Base-by-base conservation (phyloP, 2,888 invertebrate species). In the Standfussiana lucernea region DNA sequence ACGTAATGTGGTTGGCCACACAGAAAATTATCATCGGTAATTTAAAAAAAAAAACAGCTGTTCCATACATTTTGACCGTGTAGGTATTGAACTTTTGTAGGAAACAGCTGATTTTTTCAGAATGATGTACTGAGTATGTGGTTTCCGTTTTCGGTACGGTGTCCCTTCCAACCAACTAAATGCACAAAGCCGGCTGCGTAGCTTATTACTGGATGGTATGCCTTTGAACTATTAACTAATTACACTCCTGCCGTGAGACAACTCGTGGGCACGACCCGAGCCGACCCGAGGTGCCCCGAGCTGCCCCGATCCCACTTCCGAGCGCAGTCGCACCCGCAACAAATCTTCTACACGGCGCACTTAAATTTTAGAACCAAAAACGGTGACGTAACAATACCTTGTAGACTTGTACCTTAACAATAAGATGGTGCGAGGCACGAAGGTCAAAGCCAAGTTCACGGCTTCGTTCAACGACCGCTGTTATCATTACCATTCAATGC, bases 371-470 rank as follows among this genome's bases (percentile, higher is more conserved):
- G 79, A 78, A 64, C 77, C 83, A 82, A 86, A 88, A 80, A 69
- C 73, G 80, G 76, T 83, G 86, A 83, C 82, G 84, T 88, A 90
- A 91, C 91, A 92, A 91, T 92, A 82, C 86, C 82, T 77, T 83
- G 88, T 86, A 75, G 86, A 86, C 79, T 70, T 80, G 89, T 86
- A 75, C 89, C 82, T 89, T 86, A 88, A 91, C 93, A 94, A 94
- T 94, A 89, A 93, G 91, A 91, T 92, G 91, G 90, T 86, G 86
- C 91, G 91, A 90, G 87, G 80, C 90, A 88, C 92, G 95, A 95
- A 95, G 95, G 95, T 94, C 93, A 92, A 87, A 83, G 90, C 90
- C 95, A 95, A 96, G 96, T 95, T 96, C 96, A 96, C 89, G 94
- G 81, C 93, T 93, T 93, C 95, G 95, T 94, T 93, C 95, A 94